Base-by-base conservation (phyloP, 1,140 invertebrate genomes). In the Drosophila biarmipes region DNA sequence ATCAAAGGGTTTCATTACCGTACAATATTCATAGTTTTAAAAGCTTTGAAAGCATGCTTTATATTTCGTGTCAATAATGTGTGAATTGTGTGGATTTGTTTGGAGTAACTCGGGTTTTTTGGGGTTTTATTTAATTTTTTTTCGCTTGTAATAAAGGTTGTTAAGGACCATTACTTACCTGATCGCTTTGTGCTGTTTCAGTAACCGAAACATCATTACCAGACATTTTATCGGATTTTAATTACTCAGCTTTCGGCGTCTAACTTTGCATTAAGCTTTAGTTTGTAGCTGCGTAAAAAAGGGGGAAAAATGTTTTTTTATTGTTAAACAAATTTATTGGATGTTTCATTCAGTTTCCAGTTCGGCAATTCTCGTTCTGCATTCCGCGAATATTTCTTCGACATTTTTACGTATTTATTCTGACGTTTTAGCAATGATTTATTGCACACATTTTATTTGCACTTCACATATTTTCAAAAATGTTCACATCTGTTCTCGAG, bases 111-210 rank as follows among this genome's bases (percentile, higher is more conserved):
- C 2, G 24, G 24, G 24, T 38, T 2, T 17, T 40, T 43, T 14
- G 29, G 5, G 29, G 8, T 27, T 6, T n/a, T 15, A 24, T 35
- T 29, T n/a, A n/a, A 15, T 34, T 34, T n/a, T 24, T 42, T 2
- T 10, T 5, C 7, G 17, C 14, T n/a, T 0, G 14, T 4, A 8
- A 34, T 56, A 21, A 21, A 17, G 4, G 12, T 19, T 2, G 29
- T 6, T 46, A n/a, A 24, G 0, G 12, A 10, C 14, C 14, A 27
- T 51, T 68, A 80, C 85, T 74, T 89, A 89, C 84, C 84, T 89
- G 85, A 89, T 90, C 84, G 73, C 85, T 89, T 58, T 90, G 84
- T 38, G 84, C 85, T 72, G 84, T 89, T 55, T 89, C 84, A 71
- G 85, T 89, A 49, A 77, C 68, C 54, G 84, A 90, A 61, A 84